Base-by-base conservation (phyloP, 1,140 invertebrate species). In the Drosophila asahinai region DNA sequence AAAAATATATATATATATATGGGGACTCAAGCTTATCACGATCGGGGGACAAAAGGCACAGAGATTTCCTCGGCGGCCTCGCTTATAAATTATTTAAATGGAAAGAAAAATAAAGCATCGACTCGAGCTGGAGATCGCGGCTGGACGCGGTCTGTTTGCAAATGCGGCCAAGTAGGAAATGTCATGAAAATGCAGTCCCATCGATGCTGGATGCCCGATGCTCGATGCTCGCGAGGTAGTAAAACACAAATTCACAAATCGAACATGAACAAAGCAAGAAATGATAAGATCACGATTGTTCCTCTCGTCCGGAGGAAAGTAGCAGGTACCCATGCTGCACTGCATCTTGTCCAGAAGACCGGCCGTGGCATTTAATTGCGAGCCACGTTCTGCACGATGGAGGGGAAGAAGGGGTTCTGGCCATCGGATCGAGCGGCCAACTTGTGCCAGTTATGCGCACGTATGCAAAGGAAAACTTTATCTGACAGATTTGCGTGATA, bases 191-290 rank as follows among this genome's bases (percentile, higher is more conserved):
- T 73, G 54, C 67, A 33, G 70, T 58, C 38, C 66, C 55, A 63
- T 63, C 57, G 73, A 77, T 68, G 22, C 68, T 25, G 52, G 70
- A 70, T 72, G 40, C 45, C 40, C 38, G 54, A 77, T 68, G 22
- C 68, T 19, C 52, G 70, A 71, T 72, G 40, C 45, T 43, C 43
- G 54, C 33, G 42, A 64, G 82, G 74, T 72, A 87, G 84, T 89
- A 84, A 83, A 87, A 87, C 84, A 89, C 84, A 89, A 89, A 87
- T 87, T 89, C 84, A 87, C 84, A 83, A 87, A 89, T 87, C 84
- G 84, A 87, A 87, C 84, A 87, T 87, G 84, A 89, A 89, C 84
- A 83, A 87, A 89, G 84, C 84, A 75, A 71, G 59, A 77, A 78
- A 87, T 87, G 84, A 87, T 87, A 87, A 89, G 84, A 87, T 87